Evolutionary conservation across 2,797 vertebrate species (phyloP).

Genomic region (Delichon dasypus): DNA sequence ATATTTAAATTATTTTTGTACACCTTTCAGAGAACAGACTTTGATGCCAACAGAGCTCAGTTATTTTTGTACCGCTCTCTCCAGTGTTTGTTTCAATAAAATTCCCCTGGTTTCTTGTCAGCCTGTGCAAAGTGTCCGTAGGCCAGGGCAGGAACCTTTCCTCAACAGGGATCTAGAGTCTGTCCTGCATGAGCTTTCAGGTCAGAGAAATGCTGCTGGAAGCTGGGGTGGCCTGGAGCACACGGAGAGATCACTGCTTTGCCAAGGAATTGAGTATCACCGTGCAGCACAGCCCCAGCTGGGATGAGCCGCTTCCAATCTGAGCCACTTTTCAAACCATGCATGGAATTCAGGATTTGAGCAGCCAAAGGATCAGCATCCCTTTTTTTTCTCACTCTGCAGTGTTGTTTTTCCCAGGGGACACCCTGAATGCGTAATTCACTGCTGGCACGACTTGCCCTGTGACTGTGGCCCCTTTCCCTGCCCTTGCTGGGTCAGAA

Average conservation of each 20-base stretch:
- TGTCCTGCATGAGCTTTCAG: neutral
- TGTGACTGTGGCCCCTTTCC: neutral
- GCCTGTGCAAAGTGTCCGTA: rapidly evolving
- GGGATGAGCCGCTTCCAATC: rapidly evolving
- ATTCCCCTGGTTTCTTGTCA: neutral
- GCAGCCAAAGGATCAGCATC: neutral
- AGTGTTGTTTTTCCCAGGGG: neutral
- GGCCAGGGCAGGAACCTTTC: neutral
- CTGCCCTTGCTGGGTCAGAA: rapidly evolving
- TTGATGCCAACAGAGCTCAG: neutral
- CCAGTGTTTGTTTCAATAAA: conserved; percentile 68
- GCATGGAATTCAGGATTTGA: neutral
- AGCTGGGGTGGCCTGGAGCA: neutral
- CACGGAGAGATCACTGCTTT: rapidly evolving
- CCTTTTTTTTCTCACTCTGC: neutral
- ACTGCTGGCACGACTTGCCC: neutral
- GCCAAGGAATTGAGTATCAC: neutral
- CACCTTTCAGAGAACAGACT: neutral
- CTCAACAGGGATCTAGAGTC: neutral
- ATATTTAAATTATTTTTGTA: conserved; percentile 64
- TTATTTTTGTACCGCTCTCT: conserved; percentile 60
- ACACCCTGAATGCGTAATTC: rapidly evolving
- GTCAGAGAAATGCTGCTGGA: neutral
- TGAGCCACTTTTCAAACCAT: neutral
- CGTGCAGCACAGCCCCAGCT: rapidly evolving